Evolutionary conservation across 2,797 vertebrate genomes (phyloP).

Genomic region (Tenualosa ilisha): DNA sequence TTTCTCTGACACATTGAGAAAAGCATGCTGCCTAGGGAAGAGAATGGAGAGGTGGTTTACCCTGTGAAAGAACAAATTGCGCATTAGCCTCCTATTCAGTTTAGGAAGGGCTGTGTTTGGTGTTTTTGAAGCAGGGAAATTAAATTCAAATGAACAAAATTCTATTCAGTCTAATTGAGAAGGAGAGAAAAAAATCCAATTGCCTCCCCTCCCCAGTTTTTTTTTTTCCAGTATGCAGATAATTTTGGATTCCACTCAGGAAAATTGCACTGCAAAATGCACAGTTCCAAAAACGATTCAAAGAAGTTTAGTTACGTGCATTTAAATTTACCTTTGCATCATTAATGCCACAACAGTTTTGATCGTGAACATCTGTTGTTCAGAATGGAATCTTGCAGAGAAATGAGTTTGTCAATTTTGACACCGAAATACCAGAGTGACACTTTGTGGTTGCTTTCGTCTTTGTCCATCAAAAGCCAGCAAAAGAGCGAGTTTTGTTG

Average conservation of each 20-base stretch:
- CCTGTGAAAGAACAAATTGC: not conserved
- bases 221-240: not conserved
- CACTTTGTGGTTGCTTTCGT: constrained; percentile 18
- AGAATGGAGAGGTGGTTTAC: not conserved
- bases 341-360: not conserved
- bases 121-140: not conserved
- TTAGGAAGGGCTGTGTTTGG: not conserved
- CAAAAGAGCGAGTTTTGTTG: not conserved
- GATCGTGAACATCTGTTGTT: not conserved
- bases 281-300: not conserved
- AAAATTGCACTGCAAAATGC: not conserved
- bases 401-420: constrained; percentile 62
- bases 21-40: not conserved
- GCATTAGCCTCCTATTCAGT: not conserved
- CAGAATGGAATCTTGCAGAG: not conserved
- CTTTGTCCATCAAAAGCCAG: constrained; percentile 14
- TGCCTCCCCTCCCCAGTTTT: not conserved
- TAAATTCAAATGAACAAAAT: constrained; percentile 3
- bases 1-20: not conserved
- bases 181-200: not conserved
- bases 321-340: not conserved
- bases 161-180: not conserved
- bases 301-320: not conserved
- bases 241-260: not conserved
- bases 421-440: constrained; percentile 48